Conservation (phyloP, 1,140 invertebrate species). For the Apis cerana region DNA sequence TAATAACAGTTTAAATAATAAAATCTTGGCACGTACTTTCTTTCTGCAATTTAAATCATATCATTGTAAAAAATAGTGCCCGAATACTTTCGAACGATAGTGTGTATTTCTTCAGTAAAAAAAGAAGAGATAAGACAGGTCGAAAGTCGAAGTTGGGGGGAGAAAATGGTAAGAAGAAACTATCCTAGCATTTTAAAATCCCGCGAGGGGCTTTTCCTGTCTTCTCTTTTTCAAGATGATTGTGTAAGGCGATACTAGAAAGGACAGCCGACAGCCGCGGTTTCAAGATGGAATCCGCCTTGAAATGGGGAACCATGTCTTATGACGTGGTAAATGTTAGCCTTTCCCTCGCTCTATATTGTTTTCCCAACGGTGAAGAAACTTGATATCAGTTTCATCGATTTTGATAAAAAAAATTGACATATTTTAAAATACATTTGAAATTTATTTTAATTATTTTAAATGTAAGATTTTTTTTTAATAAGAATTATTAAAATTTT, state of each 20-base stretch:
- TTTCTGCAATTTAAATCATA: background rate
- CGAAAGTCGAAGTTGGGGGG: slow-evolving; percentile 30
- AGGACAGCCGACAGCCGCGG: slow-evolving; percentile 14
- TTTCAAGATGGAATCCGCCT: slow-evolving; percentile 21
- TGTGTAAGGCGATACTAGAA: slow-evolving; percentile 36
- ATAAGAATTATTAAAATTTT: too few species aligned
- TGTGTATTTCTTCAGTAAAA: background rate
- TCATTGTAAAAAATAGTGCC: background rate
- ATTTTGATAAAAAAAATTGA: background rate
- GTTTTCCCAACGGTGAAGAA: background rate
- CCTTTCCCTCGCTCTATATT: background rate
- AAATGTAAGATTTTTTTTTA: too few species aligned
- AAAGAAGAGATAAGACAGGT: background rate
- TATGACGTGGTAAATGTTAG: slow-evolving; percentile 22
- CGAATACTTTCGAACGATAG: background rate
- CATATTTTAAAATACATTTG: too few species aligned
- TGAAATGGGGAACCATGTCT: slow-evolving; percentile 11
- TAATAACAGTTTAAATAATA: too few species aligned
- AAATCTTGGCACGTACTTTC: background rate
- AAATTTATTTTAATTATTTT: too few species aligned
- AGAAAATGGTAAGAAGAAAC: slow-evolving; percentile 40
- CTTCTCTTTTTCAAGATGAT: slow-evolving; percentile 26
- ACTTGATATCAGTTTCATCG: background rate
- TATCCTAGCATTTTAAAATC: slow-evolving; percentile 47
- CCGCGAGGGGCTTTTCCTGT: slow-evolving; percentile 26